Conservation (phyloP, 37 sponge, comb jelly and placozoan species). For the Aplysina aerophoba region DNA sequence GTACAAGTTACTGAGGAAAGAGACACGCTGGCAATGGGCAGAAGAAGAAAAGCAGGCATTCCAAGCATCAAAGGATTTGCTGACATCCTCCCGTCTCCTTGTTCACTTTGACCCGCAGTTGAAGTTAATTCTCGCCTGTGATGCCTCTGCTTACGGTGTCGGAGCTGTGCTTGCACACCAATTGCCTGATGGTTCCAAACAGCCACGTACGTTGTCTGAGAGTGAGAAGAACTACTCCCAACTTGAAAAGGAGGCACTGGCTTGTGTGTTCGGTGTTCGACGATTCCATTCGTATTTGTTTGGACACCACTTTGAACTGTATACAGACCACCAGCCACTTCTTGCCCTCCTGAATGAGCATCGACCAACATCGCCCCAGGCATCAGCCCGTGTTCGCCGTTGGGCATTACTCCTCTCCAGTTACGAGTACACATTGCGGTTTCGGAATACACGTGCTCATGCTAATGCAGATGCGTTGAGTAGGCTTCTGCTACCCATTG, state of each 20-base stretch:
- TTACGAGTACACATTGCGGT: too few relatives aligned
- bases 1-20: conserved; percentile 31
- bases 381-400: too few relatives aligned
- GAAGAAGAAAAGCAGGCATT: conserved; percentile 27
- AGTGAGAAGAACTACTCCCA: conserved; percentile 58
- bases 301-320: conserved; percentile 53
- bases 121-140: conserved; percentile 53
- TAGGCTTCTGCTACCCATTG: too few relatives aligned
- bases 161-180: conserved; percentile 58
- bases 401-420: too few relatives aligned
- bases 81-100: conserved; percentile 40
- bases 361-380: too few relatives aligned
- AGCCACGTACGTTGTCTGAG: conserved; percentile 47
- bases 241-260: conserved; percentile 59
- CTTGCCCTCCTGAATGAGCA: conserved; percentile 54
- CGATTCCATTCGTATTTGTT: conserved; percentile 62
- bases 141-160: conserved; percentile 54
- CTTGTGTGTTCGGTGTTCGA: conserved; percentile 61
- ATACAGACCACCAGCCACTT: conserved; percentile 65
- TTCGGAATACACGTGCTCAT: too few relatives aligned
- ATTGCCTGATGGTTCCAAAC: conserved; percentile 22
- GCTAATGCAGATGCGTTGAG: too few relatives aligned
- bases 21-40: conserved; percentile 12
- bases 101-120: conserved; percentile 29
- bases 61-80: conserved; percentile 33